These are phyloP conservation scores for Eunapius fragilis DNA, from an alignment of 37 sponge, comb jelly and placozoan species.

Conservation along the genomic window DNA sequence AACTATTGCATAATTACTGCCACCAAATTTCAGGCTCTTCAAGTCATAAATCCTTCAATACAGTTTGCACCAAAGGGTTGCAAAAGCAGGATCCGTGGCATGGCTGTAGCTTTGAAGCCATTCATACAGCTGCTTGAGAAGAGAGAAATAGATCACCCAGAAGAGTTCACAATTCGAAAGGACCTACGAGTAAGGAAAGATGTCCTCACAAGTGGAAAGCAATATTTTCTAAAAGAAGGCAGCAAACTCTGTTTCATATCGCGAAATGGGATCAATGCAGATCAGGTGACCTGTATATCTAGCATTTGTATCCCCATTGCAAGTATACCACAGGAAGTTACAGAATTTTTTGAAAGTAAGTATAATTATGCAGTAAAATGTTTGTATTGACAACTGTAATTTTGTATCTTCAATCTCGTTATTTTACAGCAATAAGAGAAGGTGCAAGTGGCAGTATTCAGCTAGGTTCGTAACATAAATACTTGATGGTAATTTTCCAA, in stretches of 20 bases:
- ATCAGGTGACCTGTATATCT: background rate
- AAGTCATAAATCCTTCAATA: background rate
- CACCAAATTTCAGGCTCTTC: conserved; percentile 4
- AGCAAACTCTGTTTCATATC: background rate
- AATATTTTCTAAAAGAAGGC: background rate
- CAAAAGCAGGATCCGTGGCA: background rate
- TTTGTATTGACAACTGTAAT: background rate
- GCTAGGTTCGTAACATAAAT: background rate
- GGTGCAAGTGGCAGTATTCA: background rate
- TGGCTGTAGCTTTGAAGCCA: conserved; percentile 5
- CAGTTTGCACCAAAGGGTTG: background rate
- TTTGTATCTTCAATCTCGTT: background rate
- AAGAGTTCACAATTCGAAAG: background rate
- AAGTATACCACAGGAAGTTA: background rate
- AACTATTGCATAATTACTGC: background rate
- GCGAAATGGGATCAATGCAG: background rate
- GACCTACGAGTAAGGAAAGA: conserved; percentile 1
- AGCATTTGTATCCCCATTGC: background rate
- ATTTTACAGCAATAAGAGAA: background rate
- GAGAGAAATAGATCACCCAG: conserved; percentile 6
- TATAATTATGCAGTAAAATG: too few relatives aligned
- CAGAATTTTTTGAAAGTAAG: background rate
- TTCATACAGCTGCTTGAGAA: background rate
- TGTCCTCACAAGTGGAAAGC: conserved; percentile 1
- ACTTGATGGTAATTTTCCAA: background rate